Conservation (phyloP, 2,797 vertebrate species). For the Sphaeramia orbicularis region DNA sequence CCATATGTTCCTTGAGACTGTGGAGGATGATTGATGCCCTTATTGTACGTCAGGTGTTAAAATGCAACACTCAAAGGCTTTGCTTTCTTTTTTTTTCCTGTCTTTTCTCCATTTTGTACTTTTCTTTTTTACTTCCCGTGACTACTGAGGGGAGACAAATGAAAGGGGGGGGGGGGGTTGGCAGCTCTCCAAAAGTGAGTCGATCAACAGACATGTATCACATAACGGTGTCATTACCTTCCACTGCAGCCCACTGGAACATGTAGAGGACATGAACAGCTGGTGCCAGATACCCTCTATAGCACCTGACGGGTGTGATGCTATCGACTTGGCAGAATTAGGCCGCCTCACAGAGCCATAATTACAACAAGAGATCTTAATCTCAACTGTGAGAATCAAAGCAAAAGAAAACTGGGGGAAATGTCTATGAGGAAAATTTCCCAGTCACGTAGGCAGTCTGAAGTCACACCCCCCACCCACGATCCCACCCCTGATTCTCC, state of each 20-base stretch:
- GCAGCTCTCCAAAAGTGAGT: slow-evolving; percentile 55
- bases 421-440: slow-evolving; percentile 21
- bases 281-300: slow-evolving; percentile 56
- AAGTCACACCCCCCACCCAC: slow-evolving; percentile 17
- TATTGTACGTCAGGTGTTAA: slow-evolving; percentile 43
- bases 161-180: slow-evolving; percentile 27
- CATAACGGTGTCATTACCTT: slow-evolving; percentile 43
- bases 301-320: slow-evolving; percentile 69
- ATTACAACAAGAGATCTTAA: slow-evolving; percentile 80
- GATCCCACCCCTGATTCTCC: slow-evolving; percentile 4
- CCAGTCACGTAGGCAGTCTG: slow-evolving; percentile 20
- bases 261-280: slow-evolving; percentile 66
- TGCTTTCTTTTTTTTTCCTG: slow-evolving; percentile 8
- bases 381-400: slow-evolving; percentile 58
- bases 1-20: slow-evolving; percentile 46
- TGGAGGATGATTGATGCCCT: slow-evolving; percentile 56
- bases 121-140: slow-evolving; percentile 11
- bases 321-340: slow-evolving; percentile 75
- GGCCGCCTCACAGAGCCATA: slow-evolving; percentile 65
- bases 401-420: slow-evolving; percentile 1
- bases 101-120: not conserved
- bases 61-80: slow-evolving; percentile 37
- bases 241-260: slow-evolving; percentile 60
- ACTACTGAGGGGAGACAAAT: slow-evolving; percentile 14
- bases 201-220: slow-evolving; percentile 59